Evolutionary conservation across 2,797 vertebrate genomes (phyloP), one percentile per base, ranked within the genome.

Genomic region (Molossus alvarezi): DNA sequence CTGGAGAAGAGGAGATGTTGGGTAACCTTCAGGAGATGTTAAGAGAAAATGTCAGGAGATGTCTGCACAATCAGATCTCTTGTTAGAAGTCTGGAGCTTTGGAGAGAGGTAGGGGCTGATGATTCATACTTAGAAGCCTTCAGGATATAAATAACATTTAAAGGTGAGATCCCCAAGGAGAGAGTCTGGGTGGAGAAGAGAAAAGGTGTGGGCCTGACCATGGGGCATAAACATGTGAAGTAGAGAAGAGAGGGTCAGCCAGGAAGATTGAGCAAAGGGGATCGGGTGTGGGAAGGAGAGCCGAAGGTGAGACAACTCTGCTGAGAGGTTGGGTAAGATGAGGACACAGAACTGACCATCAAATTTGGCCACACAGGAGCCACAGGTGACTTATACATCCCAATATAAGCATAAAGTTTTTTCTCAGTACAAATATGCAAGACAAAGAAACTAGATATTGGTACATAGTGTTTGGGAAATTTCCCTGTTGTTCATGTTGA

Each of bases 11-110:
- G n/a, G 25, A 58, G 41, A 65, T 45, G 13, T 37, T 37, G 60
- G 27, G 13, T 80, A 23, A 37, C 62, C 64, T 75, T 51, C 27
- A 29, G 23, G 33, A 77, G 15, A 45, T 62, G 33, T 53, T 64
- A 83, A 53, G 51, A 79, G 41, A 57, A 55, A 33, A 65, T 20
- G 12, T 79, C 58, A 84, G 65, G 58, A 41, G 23, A 69, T n/a
- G 9, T 80, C 62, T 64, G 17, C 23, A 60, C 29, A 55, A 80
- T 11, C 25, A n/a, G 15, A 60, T 58, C 71, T 86, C 88, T 67
- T 88, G 64, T 71, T 75, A 92, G 67, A 94, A 79, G 73, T 79
- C 45, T 90, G 25, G 41, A 96, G 51, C 37, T 88, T 71, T 14
- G 25, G 8, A 15, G 2, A 85, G 41, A 81, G 20, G 13, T 69